Base-by-base conservation (phyloP, 2,797 vertebrate genomes). In the Anguilla pacifica region DNA sequence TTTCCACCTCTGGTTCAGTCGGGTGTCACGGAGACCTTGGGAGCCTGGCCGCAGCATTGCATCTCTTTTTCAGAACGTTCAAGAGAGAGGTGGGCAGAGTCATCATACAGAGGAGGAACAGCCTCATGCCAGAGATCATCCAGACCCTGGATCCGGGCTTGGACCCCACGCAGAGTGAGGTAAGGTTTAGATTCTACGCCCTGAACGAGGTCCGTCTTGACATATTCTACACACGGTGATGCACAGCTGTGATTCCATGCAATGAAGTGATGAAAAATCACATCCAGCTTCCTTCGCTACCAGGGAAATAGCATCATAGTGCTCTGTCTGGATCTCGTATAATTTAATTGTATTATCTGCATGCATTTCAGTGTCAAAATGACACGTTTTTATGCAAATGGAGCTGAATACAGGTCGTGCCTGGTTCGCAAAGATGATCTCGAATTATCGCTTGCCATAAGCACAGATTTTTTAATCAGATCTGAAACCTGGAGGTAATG, bases 161-260 rank as follows among this genome's bases (percentile, higher is more conserved):
- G 89, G 92, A 94, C 89, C 92, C 92, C 91, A 92, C 89, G 61
- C 89, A 87, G 88, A 90, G 86, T 51, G 94, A 95, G 95, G 95
- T 96, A 53, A 11, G 64, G 35, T 35, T 59, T 49, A 49, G 87
- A 25, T 64, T 88, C 83, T 51, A 88, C 10, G 39, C 46, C n/a
- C 72, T 39, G 74, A 43, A 7, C 2, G 13, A 46, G 15, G 15
- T 43, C 7, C 9, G 6, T 22, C 74, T 79, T 2, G 13, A 22
- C n/a, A 70, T 70, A 43, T 46, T 31, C 28, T 72, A 31, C 70
- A 35, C 70, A 35, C 64, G 9, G 64, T 10, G 10, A 31, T 22
- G 61, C 25, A 67, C 19, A 6, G 61, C 61, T n/a, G 25, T n/a
- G 25, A 67, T 67, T 67, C 61, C 6, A 67, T 19, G 22, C 22